Percentiles rank a stretch among this genome's conserved stretches.
Evolutionary conservation across 2,113 vertebrate genomes (phyloP).

Genomic region (Gymnarchus niloticus): DNA sequence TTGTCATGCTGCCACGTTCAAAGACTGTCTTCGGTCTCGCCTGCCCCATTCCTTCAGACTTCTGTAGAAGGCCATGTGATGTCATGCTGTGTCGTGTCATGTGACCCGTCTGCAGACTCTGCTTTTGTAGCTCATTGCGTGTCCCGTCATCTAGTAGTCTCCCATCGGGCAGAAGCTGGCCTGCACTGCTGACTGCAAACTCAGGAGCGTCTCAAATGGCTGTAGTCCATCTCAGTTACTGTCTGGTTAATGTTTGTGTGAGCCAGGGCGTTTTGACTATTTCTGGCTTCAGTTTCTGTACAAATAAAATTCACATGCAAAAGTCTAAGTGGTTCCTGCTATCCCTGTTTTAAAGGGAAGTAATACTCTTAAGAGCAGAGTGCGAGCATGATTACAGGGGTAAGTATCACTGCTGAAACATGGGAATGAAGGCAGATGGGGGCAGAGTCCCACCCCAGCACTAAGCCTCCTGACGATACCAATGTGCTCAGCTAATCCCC

Average conservation of each 20-base stretch:
- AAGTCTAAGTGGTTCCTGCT: not conserved
- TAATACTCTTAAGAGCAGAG: not conserved
- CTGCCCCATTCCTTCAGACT: not conserved
- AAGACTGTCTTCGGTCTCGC: not conserved
- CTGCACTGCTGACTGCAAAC: conserved; percentile 6
- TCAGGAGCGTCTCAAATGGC: not conserved
- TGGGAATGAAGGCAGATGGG: not conserved
- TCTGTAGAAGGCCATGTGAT: conserved; percentile 21
- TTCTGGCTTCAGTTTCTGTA: not conserved
- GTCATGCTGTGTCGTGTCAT: conserved; percentile 10
- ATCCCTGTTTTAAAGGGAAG: not conserved
- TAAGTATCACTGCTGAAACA: conserved; percentile 9
- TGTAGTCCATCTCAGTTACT: not conserved
- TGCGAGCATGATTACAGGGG: not conserved
- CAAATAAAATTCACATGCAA: not conserved
- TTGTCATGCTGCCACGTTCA: not conserved
- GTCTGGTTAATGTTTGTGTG: not conserved
- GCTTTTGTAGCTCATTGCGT: not conserved
- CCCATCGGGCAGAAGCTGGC: conserved; percentile 12
- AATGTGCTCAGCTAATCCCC: not conserved
- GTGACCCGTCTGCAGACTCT: not conserved
- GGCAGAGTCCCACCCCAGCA: not conserved
- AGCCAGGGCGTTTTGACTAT: not conserved
- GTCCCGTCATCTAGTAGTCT: not conserved
- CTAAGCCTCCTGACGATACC: not conserved